These are phyloP conservation scores for Nemoura dubitans DNA, from an alignment of 2,888 invertebrate species.

Conservation along the genomic window DNA sequence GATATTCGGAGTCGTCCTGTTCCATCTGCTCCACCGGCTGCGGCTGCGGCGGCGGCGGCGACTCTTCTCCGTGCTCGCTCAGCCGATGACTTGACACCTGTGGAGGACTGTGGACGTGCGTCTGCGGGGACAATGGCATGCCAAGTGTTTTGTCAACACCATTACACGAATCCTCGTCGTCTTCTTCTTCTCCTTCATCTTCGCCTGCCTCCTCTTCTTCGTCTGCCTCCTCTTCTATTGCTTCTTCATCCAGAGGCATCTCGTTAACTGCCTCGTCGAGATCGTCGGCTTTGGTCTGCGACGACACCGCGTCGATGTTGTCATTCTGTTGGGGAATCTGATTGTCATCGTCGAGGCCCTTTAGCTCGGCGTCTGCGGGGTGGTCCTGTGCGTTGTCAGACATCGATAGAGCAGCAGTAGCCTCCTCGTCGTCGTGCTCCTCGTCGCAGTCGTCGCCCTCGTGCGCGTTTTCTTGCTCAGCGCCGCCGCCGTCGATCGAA, in stretches of 20 bases:
- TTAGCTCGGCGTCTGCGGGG: no score
- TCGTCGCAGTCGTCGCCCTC: slow-evolving; percentile 42
- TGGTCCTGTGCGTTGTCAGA: background rate
- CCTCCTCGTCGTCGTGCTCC: slow-evolving; percentile 1
- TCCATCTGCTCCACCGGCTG: slow-evolving; percentile 1
- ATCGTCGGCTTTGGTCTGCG: background rate
- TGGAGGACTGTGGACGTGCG: background rate
- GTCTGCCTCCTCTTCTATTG: background rate
- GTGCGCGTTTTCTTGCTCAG: slow-evolving; percentile 36
- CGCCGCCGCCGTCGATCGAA: slow-evolving; percentile 51
- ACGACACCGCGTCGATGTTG: background rate
- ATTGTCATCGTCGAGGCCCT: slow-evolving; percentile 3
- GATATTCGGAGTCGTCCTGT: background rate
- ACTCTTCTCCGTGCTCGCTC: background rate
- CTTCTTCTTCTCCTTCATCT: background rate
- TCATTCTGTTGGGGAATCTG: background rate
- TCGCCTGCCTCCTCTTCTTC: background rate
- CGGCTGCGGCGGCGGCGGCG: background rate
- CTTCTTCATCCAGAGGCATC: background rate
- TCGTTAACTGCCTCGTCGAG: background rate
- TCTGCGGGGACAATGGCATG: slow-evolving; percentile 19
- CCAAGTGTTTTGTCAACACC: slow-evolving; percentile 20
- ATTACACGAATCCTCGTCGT: background rate
- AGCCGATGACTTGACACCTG: background rate
- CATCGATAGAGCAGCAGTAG: background rate